Evolutionary conservation across 2,113 vertebrate genomes (phyloP).

Genomic region (Piprites chloris): DNA sequence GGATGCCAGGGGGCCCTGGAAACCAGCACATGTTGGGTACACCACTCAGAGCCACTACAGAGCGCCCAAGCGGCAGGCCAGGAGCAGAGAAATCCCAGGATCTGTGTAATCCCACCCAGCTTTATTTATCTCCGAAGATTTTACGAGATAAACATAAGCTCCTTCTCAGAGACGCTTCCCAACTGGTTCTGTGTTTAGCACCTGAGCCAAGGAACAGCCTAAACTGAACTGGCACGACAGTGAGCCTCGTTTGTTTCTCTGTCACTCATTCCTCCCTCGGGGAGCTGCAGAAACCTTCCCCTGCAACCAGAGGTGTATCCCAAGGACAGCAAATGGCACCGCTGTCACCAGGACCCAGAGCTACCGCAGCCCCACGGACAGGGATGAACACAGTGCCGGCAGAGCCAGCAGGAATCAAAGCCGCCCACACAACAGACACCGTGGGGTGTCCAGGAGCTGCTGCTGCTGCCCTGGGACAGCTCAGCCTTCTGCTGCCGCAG

Average conservation of each 20-base stretch:
- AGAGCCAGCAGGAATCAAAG: neutral
- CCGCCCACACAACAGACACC: no score
- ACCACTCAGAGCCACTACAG: rapidly evolving
- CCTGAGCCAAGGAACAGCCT: neutral
- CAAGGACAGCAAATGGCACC: neutral
- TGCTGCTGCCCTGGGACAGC: rapidly evolving
- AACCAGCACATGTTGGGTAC: neutral
- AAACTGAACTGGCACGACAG: neutral
- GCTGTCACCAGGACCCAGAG: neutral
- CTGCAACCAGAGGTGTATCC: neutral
- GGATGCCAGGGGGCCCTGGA: neutral
- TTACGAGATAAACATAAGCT: neutral
- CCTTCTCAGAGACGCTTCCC: neutral
- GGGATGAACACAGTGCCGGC: rapidly evolving
- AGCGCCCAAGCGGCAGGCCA: neutral
- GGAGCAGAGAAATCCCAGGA: neutral
- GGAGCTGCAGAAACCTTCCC: neutral
- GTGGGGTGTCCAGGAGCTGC: rapidly evolving
- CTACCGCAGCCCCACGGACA: rapidly evolving
- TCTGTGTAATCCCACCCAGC: neutral
- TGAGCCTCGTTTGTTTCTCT: neutral
- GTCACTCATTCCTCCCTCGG: neutral
- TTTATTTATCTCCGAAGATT: neutral
- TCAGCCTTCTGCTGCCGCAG: neutral
- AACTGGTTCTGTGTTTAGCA: neutral